Conservation (phyloP, 2,888 invertebrate species). For the Caenorhabditis sp. region DNA sequence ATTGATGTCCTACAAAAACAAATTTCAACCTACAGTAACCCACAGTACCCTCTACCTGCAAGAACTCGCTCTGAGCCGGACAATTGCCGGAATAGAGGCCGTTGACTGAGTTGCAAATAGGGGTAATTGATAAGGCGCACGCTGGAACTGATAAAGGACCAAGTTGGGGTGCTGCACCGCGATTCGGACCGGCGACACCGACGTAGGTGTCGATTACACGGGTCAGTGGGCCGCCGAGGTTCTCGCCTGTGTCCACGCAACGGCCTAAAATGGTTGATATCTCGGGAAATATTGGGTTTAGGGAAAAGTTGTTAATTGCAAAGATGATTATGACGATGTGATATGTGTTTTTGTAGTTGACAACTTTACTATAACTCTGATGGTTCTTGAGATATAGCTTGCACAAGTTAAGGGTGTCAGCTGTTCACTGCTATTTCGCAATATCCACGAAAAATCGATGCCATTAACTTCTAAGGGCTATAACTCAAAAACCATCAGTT, state of each 20-base stretch:
- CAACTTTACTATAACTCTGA: too few species aligned
- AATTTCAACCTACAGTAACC: not conserved
- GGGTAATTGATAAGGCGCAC: slow-evolving; percentile 76
- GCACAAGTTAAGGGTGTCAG: too few species aligned
- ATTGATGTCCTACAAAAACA: slow-evolving; percentile 78
- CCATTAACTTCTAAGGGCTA: too few species aligned
- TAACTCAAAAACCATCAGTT: not conserved
- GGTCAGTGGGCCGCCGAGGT: slow-evolving; percentile 78
- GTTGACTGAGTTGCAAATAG: slow-evolving; percentile 75
- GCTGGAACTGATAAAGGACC: slow-evolving; percentile 79
- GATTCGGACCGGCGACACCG: slow-evolving; percentile 82
- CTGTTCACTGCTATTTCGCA: too few species aligned
- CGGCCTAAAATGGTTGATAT: too few species aligned
- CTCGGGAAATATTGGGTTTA: too few species aligned
- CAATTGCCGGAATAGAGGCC: slow-evolving; percentile 82
- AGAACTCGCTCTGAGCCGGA: slow-evolving; percentile 76
- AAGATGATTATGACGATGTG: too few species aligned
- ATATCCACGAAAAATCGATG: too few species aligned
- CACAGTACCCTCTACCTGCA: slow-evolving; percentile 73
- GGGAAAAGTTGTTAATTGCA: too few species aligned
- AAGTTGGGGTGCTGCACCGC: slow-evolving; percentile 78
- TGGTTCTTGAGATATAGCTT: too few species aligned
- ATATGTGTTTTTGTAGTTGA: not conserved
- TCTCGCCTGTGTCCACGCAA: slow-evolving; percentile 81
- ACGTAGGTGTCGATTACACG: slow-evolving; percentile 80